phyloP scores from a whole-genome alignment of 2,113 vertebrate genomes.

The Cromileptes altivelis region DNA sequence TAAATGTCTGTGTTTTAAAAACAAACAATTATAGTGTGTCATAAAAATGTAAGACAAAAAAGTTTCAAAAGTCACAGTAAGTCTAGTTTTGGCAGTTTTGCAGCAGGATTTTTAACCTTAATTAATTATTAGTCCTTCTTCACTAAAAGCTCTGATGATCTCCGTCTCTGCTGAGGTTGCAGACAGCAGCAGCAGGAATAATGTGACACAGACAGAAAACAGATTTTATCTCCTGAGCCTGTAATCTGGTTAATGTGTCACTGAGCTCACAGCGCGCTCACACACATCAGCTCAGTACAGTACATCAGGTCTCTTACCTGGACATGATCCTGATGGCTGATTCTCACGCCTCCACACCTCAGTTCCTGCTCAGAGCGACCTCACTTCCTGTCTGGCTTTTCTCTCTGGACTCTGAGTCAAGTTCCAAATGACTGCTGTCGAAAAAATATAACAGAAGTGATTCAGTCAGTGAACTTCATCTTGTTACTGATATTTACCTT shows the following conservation, averaged over 20 bases:
- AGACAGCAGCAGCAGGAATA: slow-evolving; percentile 7
- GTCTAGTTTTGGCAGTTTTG: too few species aligned
- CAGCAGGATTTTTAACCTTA: too few species aligned
- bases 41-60: too few species aligned
- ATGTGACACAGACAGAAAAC: not conserved
- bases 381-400: slow-evolving; percentile 3
- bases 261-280: not conserved
- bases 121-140: too few species aligned
- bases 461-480: not conserved
- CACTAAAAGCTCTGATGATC: not conserved
- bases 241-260: slow-evolving; percentile 17
- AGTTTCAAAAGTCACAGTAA: too few species aligned
- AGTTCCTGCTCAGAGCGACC: slow-evolving; percentile 26
- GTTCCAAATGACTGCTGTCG: not conserved
- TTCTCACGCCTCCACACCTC: slow-evolving; percentile 1
- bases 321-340: slow-evolving; percentile 11
- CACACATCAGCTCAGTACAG: slow-evolving; percentile 17
- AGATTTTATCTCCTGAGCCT: slow-evolving; percentile 22
- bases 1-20: too few species aligned
- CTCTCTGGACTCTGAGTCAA: not conserved
- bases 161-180: not conserved
- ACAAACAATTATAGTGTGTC: too few species aligned
- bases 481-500: not conserved
- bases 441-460: not conserved
- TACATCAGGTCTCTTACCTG: slow-evolving; percentile 8